A percentile compares a stretch with the other conserved stretches of the same genome.
Evolutionary conservation across 2,797 vertebrate genomes (phyloP).

Genomic region (Premnoplex brunnescens): DNA sequence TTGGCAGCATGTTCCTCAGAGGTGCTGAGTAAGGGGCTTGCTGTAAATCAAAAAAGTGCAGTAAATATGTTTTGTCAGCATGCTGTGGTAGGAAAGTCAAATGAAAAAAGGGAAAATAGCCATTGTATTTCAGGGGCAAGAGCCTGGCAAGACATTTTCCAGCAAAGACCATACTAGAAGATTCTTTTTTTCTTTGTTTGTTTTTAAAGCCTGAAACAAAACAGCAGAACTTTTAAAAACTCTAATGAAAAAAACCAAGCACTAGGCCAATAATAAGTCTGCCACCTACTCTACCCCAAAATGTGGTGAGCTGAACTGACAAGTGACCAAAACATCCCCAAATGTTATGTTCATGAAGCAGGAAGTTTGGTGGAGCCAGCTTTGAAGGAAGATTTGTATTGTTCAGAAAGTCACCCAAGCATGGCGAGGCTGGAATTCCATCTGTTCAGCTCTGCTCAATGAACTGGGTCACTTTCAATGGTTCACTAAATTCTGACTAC

Average conservation of each 20-base stretch:
- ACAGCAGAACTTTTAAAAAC: background rate
- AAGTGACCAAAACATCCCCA: constrained; percentile 31
- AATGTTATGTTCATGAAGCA: constrained; percentile 11
- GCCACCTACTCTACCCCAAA: background rate
- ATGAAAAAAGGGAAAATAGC: background rate
- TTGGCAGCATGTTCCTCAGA: background rate
- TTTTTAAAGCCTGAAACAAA: background rate
- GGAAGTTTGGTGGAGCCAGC: constrained; percentile 47
- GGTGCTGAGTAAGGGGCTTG: background rate
- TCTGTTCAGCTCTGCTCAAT: constrained; percentile 80
- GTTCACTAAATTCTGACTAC: constrained; percentile 79
- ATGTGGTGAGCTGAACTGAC: background rate
- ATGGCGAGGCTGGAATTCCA: constrained; percentile 74
- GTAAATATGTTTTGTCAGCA: background rate
- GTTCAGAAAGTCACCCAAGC: constrained; percentile 64
- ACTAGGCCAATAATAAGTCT: background rate
- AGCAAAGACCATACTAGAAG: background rate
- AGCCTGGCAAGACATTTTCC: background rate
- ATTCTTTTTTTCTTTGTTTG: background rate
- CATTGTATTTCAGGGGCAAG: background rate
- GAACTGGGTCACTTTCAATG: constrained; percentile 79
- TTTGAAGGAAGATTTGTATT: constrained; percentile 72
- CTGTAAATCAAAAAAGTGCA: background rate
- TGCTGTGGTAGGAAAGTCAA: background rate
- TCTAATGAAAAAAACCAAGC: background rate